These are phyloP conservation scores for Leptopilina syphax DNA, from an alignment of 2,888 invertebrate genomes.

Conservation along the genomic window DNA sequence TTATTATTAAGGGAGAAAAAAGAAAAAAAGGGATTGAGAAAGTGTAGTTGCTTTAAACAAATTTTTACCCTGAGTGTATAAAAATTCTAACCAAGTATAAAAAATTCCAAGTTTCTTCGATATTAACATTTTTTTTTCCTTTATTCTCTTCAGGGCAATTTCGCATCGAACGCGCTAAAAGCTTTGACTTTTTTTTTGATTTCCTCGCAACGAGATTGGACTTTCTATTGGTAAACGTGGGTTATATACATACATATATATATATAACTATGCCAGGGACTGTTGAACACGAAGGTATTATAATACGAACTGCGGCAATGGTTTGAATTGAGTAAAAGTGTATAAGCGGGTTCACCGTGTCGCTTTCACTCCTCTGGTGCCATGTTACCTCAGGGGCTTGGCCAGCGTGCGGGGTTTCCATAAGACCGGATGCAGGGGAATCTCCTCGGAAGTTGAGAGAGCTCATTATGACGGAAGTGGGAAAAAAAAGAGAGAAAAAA, in stretches of 20 bases:
- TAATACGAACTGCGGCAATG: conserved; percentile 38
- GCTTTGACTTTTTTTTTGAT: conserved; percentile 8
- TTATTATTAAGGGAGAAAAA: too few relatives aligned
- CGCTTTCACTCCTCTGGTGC: conserved; percentile 60
- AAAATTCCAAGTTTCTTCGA: too few relatives aligned
- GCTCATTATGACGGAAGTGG: conserved; percentile 38
- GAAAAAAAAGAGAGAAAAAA: conserved; percentile 41
- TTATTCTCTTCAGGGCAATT: too few relatives aligned
- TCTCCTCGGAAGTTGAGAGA: conserved; percentile 43
- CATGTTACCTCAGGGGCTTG: conserved; percentile 37
- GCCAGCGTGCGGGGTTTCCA: conserved; percentile 27
- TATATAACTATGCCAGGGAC: conserved; percentile 69
- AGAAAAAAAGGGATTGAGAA: too few relatives aligned
- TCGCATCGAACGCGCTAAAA: not conserved
- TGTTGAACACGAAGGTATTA: conserved; percentile 60
- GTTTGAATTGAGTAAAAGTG: conserved; percentile 70
- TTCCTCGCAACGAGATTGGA: conserved; percentile 44
- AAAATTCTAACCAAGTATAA: too few relatives aligned
- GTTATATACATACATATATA: conserved; percentile 40
- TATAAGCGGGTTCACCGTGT: conserved; percentile 69
- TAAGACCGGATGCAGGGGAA: conserved; percentile 34
- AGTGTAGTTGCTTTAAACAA: too few relatives aligned
- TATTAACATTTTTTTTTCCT: too few relatives aligned
- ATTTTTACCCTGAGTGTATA: too few relatives aligned
- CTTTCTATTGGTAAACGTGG: conserved; percentile 69